Evolutionary conservation across 2,113 vertebrate genomes (phyloP).

Genomic region (Cavia porcellus): DNA sequence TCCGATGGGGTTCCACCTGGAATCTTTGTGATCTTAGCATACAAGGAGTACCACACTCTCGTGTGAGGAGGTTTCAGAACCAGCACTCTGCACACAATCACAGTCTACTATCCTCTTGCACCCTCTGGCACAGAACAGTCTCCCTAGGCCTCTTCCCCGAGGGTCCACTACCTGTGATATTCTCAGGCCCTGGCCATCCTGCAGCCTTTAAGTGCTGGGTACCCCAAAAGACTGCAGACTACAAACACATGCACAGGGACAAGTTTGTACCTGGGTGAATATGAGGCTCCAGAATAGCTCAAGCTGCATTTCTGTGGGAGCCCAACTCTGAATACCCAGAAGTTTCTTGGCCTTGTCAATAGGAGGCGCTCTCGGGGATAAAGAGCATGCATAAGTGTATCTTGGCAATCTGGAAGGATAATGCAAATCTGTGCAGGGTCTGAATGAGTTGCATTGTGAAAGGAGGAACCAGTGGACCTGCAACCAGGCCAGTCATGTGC

Average conservation of each 20-base stretch:
- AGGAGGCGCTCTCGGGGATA: slow-evolving; percentile 15
- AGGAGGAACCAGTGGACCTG: neutral
- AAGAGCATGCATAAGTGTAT: slow-evolving; percentile 43
- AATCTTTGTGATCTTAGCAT: rapidly evolving
- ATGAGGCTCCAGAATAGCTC: rapidly evolving
- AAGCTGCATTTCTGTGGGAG: rapidly evolving
- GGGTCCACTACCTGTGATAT: rapidly evolving
- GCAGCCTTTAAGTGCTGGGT: too few species aligned
- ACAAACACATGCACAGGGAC: rapidly evolving
- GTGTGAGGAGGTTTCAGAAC: neutral
- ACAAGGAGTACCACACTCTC: too few species aligned
- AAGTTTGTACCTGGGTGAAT: rapidly evolving
- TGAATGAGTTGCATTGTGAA: neutral
- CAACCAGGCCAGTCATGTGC: slow-evolving; percentile 43
- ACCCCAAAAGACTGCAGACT: neutral
- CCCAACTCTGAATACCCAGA: neutral
- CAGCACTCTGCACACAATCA: neutral
- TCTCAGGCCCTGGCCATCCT: neutral
- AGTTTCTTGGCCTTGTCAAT: neutral
- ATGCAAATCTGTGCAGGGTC: neutral
- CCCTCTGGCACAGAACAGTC: rapidly evolving
- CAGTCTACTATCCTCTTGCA: rapidly evolving
- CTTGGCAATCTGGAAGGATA: neutral
- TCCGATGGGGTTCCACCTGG: neutral
- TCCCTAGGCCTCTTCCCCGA: neutral